Conservation (phyloP, 2,888 invertebrate species). For the Lepidonotus clava region DNA sequence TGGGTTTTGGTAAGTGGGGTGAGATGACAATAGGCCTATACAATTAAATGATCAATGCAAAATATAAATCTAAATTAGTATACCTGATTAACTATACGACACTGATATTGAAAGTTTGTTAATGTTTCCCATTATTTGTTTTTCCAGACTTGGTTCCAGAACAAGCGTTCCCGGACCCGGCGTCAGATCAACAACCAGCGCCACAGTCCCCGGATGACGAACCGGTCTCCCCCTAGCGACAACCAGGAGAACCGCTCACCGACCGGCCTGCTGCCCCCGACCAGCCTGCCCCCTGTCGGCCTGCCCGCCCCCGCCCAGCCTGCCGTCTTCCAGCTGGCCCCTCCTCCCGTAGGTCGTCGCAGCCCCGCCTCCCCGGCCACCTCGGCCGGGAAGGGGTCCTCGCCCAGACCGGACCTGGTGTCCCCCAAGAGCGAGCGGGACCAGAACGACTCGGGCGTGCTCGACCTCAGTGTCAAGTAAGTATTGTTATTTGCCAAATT, state of each 20-base stretch:
- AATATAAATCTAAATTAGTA: no score
- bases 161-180: constrained; percentile 50
- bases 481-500: no score
- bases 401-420: neutral
- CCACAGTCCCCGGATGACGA: neutral
- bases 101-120: no score
- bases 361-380: neutral
- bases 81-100: neutral
- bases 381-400: neutral
- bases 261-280: neutral
- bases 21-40: no score
- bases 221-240: neutral
- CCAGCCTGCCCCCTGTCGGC: neutral
- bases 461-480: constrained; percentile 26
- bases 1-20: no score
- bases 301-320: neutral
- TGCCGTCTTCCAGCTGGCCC: neutral
- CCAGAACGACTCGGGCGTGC: constrained; percentile 13
- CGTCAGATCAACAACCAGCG: constrained; percentile 23
- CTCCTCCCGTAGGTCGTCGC: neutral
- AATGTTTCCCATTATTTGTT: neutral
- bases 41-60: neutral
- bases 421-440: neutral
- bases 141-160: constrained; percentile 55
- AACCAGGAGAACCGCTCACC: neutral